Evolutionary conservation across 2,113 vertebrate genomes (phyloP), one percentile per base, ranked within the genome.

Genomic region (Catagonus wagneri): DNA sequence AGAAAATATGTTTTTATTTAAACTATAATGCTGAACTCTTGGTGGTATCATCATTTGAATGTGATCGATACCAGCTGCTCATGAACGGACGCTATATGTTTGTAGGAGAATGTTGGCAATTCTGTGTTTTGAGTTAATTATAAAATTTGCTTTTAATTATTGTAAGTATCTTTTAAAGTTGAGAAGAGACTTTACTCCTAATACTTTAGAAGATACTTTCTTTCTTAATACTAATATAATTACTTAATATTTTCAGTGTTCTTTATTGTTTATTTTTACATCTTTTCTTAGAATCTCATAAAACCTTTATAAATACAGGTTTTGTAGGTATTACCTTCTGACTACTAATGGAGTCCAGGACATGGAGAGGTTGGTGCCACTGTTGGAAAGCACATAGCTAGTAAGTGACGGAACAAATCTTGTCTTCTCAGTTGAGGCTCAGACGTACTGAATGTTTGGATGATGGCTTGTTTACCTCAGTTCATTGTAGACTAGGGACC

Each of bases 71-170:
- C n/a, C 25, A 84, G 36, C 63, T 93, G 23, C 61, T 90, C 84
- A 29, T 32, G 60, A 65, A 52, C 2, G 25, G n/a, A 50, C 32
- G 17, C 8, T 44, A n/a, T 86, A 14, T 52, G 22, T 79, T 78
- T 91, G 36, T 15, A 66, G 71, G 68, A 74, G 78, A 32, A 68
- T n/a, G 17, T n/a, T 85, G 95, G 34, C 39, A 39, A 74, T 60
- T 93, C 34, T 93, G 11, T 94, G 22, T 71, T 94, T 87, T 68
- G 39, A 69, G 32, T 86, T 89, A 68, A 80, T 90, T 75, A 83
- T 75, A 83, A 34, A 63, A 36, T 75, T 86, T 69, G 29, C 71
- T 94, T 92, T 83, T 91, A 72, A 66, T 81, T 74, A 58, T 72
- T 83, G n/a, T 74, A 34, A 36, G 58, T 75, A 23, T 39, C 23